Evolutionary conservation across 2,888 invertebrate species (phyloP).

Genomic region (Pyrrhosoma nymphula): DNA sequence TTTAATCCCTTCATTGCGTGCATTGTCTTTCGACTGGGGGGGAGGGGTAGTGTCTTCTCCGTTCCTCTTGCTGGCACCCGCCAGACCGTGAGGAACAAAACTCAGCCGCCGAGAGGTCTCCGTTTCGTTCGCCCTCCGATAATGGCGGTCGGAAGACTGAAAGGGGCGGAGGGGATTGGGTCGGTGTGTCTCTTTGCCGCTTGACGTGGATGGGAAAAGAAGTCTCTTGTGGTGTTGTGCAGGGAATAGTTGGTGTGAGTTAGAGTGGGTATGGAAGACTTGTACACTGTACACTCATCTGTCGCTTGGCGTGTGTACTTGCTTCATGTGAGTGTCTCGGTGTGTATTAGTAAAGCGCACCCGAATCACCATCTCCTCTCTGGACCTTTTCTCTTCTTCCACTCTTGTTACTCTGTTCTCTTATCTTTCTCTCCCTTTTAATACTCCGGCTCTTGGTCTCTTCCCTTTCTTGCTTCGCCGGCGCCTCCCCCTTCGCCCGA

Average conservation of each 20-base stretch:
- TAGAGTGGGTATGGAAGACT: background rate
- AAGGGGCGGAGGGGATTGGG: background rate
- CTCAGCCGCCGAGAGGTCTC: conserved; percentile 13
- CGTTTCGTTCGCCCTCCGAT: conserved; percentile 30
- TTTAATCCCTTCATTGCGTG: conserved; percentile 64
- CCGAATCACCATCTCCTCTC: background rate
- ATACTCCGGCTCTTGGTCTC: background rate
- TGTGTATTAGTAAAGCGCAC: background rate
- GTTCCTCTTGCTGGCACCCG: conserved; percentile 40
- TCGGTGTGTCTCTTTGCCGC: background rate
- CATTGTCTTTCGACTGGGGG: conserved; percentile 43
- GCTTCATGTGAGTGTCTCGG: background rate
- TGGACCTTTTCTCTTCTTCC: background rate
- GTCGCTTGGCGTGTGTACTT: background rate
- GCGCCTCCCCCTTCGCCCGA: background rate
- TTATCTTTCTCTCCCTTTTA: background rate
- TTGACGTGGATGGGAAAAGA: background rate
- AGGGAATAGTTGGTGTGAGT: background rate
- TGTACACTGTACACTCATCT: background rate
- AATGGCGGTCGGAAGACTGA: background rate
- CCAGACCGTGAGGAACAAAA: conserved; percentile 60
- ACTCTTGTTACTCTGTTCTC: background rate
- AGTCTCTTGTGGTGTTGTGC: background rate
- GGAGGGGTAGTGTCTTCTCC: background rate
- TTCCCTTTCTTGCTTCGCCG: background rate